These are phyloP conservation scores for Lordiphosa clarofinis DNA, from an alignment of 1,140 invertebrate species.

Conservation along the genomic window DNA sequence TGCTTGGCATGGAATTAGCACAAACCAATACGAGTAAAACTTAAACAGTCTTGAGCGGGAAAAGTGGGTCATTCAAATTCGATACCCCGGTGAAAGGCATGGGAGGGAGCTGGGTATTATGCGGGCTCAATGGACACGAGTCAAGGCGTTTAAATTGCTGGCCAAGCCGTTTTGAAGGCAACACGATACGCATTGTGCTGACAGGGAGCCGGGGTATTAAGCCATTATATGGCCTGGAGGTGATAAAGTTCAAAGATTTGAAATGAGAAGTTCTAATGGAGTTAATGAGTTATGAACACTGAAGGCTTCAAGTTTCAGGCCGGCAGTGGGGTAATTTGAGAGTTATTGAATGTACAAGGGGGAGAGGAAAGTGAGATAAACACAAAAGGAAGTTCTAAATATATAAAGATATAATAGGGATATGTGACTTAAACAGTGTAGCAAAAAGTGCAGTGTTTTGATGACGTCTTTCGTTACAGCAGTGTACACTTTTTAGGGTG, in stretches of 20 bases:
- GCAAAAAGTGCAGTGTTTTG: no score
- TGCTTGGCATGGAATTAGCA: constrained; percentile 54
- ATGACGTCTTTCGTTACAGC: no score
- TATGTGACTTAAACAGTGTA: no score
- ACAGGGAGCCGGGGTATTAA: constrained; percentile 19
- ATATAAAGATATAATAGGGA: no score
- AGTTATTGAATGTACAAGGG: no score
- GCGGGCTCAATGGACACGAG: constrained; percentile 64
- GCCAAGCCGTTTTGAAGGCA: constrained; percentile 64
- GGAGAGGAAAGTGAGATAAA: no score
- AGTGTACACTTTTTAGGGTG: no score
- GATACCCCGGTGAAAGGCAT: constrained; percentile 42
- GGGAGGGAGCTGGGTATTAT: constrained; percentile 32
- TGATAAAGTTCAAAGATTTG: constrained; percentile 53
- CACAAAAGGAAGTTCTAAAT: no score
- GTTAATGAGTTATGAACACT: constrained; percentile 23
- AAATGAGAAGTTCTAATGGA: constrained; percentile 8
- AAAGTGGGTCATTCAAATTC: constrained; percentile 76
- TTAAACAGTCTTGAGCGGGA: constrained; percentile 68
- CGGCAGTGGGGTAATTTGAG: no score
- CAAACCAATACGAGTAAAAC: constrained; percentile 63
- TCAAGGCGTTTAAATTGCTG: constrained; percentile 62
- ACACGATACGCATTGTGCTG: constrained; percentile 54
- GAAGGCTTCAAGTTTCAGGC: neutral
- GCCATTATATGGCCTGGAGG: constrained; percentile 53